A percentile compares a stretch with the other conserved stretches of the same genome.
These are phyloP conservation scores for Lucilia cuprina DNA, from an alignment of 1,140 invertebrate genomes.

Conservation along the genomic window DNA sequence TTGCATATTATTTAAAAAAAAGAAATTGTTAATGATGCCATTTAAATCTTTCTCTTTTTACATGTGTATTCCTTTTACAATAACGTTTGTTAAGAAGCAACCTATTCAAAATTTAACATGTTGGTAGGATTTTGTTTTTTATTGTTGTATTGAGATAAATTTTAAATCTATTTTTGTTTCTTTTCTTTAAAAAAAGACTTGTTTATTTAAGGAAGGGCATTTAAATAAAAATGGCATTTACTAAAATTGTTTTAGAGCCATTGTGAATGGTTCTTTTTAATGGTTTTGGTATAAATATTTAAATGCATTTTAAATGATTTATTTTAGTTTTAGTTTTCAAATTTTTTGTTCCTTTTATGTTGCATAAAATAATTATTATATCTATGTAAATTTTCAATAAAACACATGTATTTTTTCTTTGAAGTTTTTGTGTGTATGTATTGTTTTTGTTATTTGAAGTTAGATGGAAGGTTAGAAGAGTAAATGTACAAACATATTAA, in stretches of 20 bases:
- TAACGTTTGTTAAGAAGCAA: neutral
- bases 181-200: neutral
- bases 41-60: neutral
- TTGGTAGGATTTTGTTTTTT: neutral
- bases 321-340: neutral
- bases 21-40: neutral
- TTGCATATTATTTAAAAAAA: neutral
- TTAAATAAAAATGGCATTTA: neutral
- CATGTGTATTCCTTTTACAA: neutral
- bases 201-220: neutral
- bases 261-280: neutral
- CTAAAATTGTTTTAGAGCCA: neutral
- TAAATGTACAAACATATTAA: too few species aligned
- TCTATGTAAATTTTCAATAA: conserved; percentile 9
- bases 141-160: neutral
- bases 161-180: too few species aligned
- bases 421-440: neutral
- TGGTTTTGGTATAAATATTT: neutral
- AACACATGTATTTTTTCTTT: neutral
- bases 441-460: too few species aligned
- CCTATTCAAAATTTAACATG: neutral
- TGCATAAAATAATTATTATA: neutral
- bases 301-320: neutral
- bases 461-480: too few species aligned
- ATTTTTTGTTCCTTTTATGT: neutral